Percentiles rank a stretch among this genome's conserved stretches.
Conservation (phyloP, 2,888 invertebrate species). For the Nymphalis urticae region DNA sequence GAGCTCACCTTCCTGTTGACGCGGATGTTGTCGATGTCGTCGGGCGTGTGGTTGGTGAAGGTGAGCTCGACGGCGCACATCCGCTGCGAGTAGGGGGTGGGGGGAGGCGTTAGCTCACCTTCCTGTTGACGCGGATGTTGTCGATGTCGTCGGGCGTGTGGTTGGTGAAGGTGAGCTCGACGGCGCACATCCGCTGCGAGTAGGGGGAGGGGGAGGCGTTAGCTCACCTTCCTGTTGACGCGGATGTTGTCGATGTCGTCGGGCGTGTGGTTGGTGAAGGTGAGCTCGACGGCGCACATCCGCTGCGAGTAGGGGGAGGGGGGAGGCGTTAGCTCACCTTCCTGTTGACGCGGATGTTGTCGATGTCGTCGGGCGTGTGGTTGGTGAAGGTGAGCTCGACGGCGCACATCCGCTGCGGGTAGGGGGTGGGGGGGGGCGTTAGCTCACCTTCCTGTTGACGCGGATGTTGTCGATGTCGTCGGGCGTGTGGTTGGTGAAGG, state of each 20-base stretch:
- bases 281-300: constrained; percentile 91
- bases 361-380: constrained; percentile 83
- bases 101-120: too few species aligned
- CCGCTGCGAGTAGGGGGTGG: constrained; percentile 87
- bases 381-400: constrained; percentile 91
- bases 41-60: constrained; percentile 86
- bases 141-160: constrained; percentile 83
- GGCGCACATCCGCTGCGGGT: constrained; percentile 90
- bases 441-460: constrained; percentile 85
- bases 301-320: constrained; percentile 88
- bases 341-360: constrained; percentile 85
- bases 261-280: constrained; percentile 86
- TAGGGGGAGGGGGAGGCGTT: too few species aligned
- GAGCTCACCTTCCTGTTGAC: constrained; percentile 86
- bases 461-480: constrained; percentile 86
- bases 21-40: constrained; percentile 85
- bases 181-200: constrained; percentile 89
- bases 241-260: constrained; percentile 86
- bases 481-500: constrained; percentile 86
- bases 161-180: constrained; percentile 91
- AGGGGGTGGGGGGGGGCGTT: too few species aligned
- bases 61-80: constrained; percentile 92
- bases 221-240: constrained; percentile 85
- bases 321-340: constrained; percentile 86
- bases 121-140: constrained; percentile 86